Base-by-base conservation (phyloP, 2,797 vertebrate genomes). In the Pyrrhura leucotis region DNA sequence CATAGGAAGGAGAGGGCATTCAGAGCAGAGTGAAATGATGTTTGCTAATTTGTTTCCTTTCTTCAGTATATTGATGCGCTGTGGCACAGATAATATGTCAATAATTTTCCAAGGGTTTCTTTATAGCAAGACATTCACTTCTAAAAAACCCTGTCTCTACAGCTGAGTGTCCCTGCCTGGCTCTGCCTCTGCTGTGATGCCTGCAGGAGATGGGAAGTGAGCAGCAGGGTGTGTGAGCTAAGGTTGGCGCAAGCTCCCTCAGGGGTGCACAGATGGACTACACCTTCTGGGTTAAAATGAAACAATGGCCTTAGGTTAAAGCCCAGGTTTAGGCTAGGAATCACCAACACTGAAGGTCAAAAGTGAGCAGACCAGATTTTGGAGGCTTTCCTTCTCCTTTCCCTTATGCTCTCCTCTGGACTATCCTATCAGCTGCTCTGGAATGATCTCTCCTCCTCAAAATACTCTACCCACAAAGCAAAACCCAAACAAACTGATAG, bases 161-260 rank as follows among this genome's bases (percentile, higher is more conserved):
- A 71, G 40, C 66, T 28, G 4, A 33, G 48, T 31, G 51, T 39
- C 47, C 42, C 47, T 76, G 71, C 33, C 22, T 56, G 74, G 31
- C 0, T 1, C 40, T 50, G 53, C 16, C n/a, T 15, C 21, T 0
- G 1, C 10, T 5, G 14, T 2, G 16, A 31, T 35, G 7, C 15
- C 29, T 1, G 2, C 22, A 35, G 45, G 21, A 17, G 13, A 42
- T 14, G 40, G 26, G 31, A 68, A 61, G 40, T 3, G 0, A 69
- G 81, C n/a, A 56, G 59, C 8, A 19, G 25, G n/a, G 5, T 12
- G 8, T 5, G 26, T 7, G 40, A 81, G 26, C 12, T 20, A 39
- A 62, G 18, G 50, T 28, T 53, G 62, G 73, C 2, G 9, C 5
- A 19, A 48, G 17, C 10, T 63, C n/a, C 42, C 8, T 6, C 29